Conservation (phyloP, 2,888 invertebrate genomes). For the Spisula solida region DNA sequence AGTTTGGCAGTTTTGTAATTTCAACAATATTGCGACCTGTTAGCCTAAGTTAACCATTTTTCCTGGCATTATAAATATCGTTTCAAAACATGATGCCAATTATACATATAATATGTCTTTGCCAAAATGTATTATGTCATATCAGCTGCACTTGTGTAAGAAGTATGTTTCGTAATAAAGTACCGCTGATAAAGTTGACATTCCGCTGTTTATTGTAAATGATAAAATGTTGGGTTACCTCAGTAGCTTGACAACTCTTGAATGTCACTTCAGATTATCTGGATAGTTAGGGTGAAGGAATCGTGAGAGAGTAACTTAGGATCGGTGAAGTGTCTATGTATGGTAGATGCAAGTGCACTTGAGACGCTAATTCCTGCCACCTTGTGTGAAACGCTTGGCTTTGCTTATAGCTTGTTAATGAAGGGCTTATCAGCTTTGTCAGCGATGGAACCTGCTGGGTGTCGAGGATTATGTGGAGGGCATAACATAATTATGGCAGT, state of each 20-base stretch:
- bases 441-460: not conserved
- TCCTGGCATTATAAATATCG: not conserved
- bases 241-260: not conserved
- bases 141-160: not conserved
- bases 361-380: not conserved
- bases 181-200: not conserved
- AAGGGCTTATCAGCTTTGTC: slow-evolving; percentile 2
- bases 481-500: not conserved
- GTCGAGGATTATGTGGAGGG: not conserved
- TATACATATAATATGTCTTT: not conserved
- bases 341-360: not conserved
- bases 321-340: not conserved
- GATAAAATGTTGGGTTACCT: not conserved
- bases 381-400: not conserved
- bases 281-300: not conserved
- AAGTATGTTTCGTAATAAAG: not conserved
- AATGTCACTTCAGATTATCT: slow-evolving; percentile 16
- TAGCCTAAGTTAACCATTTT: not conserved
- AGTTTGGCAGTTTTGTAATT: too few species aligned
- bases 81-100: not conserved
- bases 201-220: not conserved
- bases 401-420: not conserved
- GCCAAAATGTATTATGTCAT: not conserved
- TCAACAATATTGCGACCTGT: not conserved
- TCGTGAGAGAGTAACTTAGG: not conserved